Conservation (phyloP, 2,888 invertebrate species). For the Bembecia ichneumoniformis region DNA sequence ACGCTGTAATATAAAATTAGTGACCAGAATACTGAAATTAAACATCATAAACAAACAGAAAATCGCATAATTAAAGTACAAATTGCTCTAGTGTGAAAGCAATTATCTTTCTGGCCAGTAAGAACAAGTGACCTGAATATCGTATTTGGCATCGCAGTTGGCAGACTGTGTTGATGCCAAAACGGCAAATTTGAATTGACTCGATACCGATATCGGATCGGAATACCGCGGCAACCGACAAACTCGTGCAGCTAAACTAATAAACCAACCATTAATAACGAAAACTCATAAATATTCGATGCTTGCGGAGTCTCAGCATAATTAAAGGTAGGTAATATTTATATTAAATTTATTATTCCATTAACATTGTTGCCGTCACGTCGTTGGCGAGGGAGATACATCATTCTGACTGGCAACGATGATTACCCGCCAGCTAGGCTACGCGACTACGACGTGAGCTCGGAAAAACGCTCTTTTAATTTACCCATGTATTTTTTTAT, state of each 20-base stretch:
- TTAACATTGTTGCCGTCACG: constrained; percentile 12
- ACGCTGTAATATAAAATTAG: too few relatives aligned
- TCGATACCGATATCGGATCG: background rate
- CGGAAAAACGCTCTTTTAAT: background rate
- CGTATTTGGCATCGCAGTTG: background rate
- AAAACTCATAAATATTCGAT: constrained; percentile 3
- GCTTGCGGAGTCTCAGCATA: constrained; percentile 2
- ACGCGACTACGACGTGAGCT: background rate
- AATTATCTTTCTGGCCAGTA: background rate
- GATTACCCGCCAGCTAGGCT: constrained; percentile 12
- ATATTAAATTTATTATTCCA: constrained; percentile 22
- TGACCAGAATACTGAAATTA: too few relatives aligned
- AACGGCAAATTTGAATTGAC: background rate
- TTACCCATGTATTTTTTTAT: background rate
- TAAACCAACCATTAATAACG: constrained; percentile 1
- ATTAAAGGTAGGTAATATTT: constrained; percentile 14
- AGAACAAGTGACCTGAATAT: background rate
- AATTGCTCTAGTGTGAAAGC: background rate
- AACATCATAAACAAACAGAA: too few relatives aligned
- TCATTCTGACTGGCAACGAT: constrained; percentile 17
- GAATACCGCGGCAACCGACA: background rate
- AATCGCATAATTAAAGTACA: too few relatives aligned
- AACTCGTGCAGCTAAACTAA: background rate
- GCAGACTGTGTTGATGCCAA: background rate
- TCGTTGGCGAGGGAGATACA: constrained; percentile 12